Base-by-base conservation (phyloP, 2,113 vertebrate species). In the Dryoscopus gambensis region DNA sequence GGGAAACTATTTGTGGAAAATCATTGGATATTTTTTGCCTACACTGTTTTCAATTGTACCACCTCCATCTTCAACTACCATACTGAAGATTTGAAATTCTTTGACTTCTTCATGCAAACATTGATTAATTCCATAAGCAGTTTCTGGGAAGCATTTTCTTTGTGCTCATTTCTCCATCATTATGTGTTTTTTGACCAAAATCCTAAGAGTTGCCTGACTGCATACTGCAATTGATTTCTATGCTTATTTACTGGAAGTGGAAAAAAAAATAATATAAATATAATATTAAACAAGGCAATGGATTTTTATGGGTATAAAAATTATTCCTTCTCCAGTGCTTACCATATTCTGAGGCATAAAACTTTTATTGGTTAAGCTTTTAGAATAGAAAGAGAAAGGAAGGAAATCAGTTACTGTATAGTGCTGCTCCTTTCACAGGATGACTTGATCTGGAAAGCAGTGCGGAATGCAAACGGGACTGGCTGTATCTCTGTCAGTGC, bases 351-450 rank as follows among this genome's bases (percentile, higher is more conserved):
- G 15, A 80, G 25, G 8, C 67, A 76, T 46, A 82, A 76, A 13
- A 42, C 35, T 6, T 82, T 64, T 42, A 37, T 69, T 60, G 2
- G 18, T 49, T 59, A 35, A 78, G 31, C 3, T 76, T 91, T 79
- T 60, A 37, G 44, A 59, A 84, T 3, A 39, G 40, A 82, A 93
- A 78, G 37, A 67, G 47, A 87, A 86, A 73, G 31, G 28, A 73
- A 84, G 23, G 20, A 52, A 63, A 37, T 40, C 11, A 22, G 13
- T 78, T 84, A 17, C 24, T 0, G 0, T 39, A 12, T 44, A 53
- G 9, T 35, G 18, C 57, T 79, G 20, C 16, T 50, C 5, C 35
- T 68, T 57, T 84, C 2, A 1, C 37, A 55, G 60, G 21, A 7
- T 2, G 1, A 14, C 37, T 68, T 79, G 37, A 25, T n/a, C 17